These are phyloP conservation scores for Cecropterus lyciades DNA, from an alignment of 1,140 invertebrate genomes.

Conservation along the genomic window DNA sequence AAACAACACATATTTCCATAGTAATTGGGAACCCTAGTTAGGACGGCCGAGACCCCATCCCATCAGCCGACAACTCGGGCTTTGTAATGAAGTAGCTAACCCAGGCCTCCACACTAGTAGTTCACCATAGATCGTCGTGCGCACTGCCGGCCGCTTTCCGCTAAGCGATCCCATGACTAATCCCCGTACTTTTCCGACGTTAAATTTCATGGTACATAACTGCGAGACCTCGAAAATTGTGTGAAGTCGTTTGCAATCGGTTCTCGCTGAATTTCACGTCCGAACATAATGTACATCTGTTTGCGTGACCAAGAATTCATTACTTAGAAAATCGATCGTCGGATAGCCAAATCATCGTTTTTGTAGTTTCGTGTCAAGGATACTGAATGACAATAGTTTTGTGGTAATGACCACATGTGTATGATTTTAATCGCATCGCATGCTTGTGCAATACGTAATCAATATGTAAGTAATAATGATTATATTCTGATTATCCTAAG, in stretches of 20 bases:
- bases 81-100: conserved; percentile 1
- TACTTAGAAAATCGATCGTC: conserved; percentile 29
- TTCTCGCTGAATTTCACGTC: conserved; percentile 23
- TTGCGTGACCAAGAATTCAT: conserved; percentile 14
- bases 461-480: neutral
- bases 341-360: conserved; percentile 18
- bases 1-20: neutral
- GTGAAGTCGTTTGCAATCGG: conserved; percentile 10
- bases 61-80: conserved; percentile 48
- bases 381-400: conserved; percentile 7
- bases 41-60: conserved; percentile 66
- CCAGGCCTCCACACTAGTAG: conserved; percentile 45
- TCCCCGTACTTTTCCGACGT: conserved; percentile 40
- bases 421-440: neutral
- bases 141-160: conserved; percentile 38
- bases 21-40: neutral
- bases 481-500: no score
- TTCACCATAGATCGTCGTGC: conserved; percentile 65
- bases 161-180: conserved; percentile 41
- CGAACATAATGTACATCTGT: conserved; percentile 9
- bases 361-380: conserved; percentile 10
- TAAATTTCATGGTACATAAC: conserved; percentile 19
- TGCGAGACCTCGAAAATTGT: conserved; percentile 22
- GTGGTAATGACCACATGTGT: neutral
- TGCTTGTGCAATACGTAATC: neutral